Percentiles rank a stretch among this genome's conserved stretches.
These are phyloP conservation scores for Myiothlypis coronata DNA, from an alignment of 2,797 vertebrate genomes.

Conservation along the genomic window DNA sequence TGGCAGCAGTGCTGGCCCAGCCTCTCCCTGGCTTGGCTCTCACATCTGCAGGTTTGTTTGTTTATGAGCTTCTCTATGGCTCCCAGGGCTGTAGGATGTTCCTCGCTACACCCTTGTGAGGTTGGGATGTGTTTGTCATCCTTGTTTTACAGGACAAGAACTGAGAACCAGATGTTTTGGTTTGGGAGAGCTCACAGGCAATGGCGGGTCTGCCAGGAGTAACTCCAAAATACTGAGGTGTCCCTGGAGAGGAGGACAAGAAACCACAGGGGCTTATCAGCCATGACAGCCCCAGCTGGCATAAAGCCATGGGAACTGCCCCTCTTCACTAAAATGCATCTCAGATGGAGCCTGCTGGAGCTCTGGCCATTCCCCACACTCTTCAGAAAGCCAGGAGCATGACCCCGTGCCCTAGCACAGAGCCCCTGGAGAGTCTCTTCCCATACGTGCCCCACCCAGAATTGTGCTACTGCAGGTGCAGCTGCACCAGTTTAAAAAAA, in stretches of 20 bases:
- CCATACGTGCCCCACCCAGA: neutral
- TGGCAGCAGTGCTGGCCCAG: rapidly evolving
- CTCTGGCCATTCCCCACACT: rapidly evolving
- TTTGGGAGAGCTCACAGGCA: neutral
- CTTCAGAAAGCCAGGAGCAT: neutral
- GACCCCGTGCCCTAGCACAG: rapidly evolving
- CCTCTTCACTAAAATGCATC: neutral
- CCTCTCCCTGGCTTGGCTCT: neutral
- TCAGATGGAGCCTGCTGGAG: neutral
- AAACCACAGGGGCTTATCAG: neutral
- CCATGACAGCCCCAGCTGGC: neutral
- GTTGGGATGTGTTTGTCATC: constrained; percentile 3
- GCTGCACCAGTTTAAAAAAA: neutral
- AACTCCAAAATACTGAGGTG: neutral
- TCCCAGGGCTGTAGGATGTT: neutral
- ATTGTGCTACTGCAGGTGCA: neutral
- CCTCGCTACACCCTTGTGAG: neutral
- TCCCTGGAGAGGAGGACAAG: neutral
- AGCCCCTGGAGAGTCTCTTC: neutral
- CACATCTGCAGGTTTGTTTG: neutral
- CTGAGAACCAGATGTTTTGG: constrained; percentile 3
- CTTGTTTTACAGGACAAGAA: neutral
- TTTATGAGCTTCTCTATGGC: constrained; percentile 8
- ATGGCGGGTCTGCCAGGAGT: neutral
- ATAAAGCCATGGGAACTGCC: neutral